Evolutionary conservation across 1,140 invertebrate species (phyloP), one percentile per base, ranked within the genome.

Genomic region (Grapholita molesta): DNA sequence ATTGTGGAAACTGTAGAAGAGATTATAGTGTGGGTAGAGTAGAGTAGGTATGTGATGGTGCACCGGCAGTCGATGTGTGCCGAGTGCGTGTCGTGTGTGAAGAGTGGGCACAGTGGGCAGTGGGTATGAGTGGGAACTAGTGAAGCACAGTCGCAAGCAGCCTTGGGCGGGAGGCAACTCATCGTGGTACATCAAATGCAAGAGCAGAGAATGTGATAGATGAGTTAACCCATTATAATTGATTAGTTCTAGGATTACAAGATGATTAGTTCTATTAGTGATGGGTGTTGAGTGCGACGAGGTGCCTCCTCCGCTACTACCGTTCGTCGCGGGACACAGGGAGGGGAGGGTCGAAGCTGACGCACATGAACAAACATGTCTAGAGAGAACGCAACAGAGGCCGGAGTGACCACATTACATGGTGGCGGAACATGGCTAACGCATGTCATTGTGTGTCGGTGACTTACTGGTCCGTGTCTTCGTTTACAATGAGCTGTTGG

Each of bases 401-500:
- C 72, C 77, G 77, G 79, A 78, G 82, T 74, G 79, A 78, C 82
- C 84, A 80, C 85, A 81, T 77, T 76, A 81, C 79, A 82, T 48
- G 73, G 78, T 82, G 79, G 80, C 80, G 84, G 81, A 80, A 86
- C 82, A 83, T 84, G 86, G 75, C 78, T 81, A 82, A 80, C 79
- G 80, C 80, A 85, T 78, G 75, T 80, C 74, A 76, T 73, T 77
- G 79, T 78, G 80, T 79, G 76, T 85, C 83, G 82, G 89, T 82
- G 86, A 97, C 96, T 97, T 97, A 98, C 97, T 97, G 96, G 94
- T 97, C 96, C 84, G 96, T 97, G 94, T 98, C 97, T 95, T 97
- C 97, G 95, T 97, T 97, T 93, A 98, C 96, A 95, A 97, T 97
- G 94, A 98, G 96, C 95, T 98, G 97, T 94, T 98, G 97, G 93